phyloP scores from a whole-genome alignment of 2,888 invertebrate genomes.

The Lycia hirtaria region DNA sequence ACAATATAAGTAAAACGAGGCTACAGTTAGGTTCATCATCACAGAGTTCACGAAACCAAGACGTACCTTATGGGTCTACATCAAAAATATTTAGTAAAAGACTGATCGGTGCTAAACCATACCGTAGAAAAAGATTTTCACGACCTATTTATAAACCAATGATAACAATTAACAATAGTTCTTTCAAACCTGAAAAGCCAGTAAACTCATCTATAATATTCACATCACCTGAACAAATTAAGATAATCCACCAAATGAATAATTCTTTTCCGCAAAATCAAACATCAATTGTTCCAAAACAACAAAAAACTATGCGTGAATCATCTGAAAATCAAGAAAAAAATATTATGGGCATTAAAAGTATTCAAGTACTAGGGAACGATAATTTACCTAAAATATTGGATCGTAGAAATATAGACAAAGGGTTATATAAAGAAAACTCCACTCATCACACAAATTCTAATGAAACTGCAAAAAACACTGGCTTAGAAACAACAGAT shows the following conservation, averaged over 20 bases:
- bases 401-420: background rate
- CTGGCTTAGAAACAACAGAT: background rate
- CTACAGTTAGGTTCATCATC: background rate
- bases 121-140: background rate
- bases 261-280: background rate
- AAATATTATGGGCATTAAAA: background rate
- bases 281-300: background rate
- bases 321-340: background rate
- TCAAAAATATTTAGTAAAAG: background rate
- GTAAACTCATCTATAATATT: no score
- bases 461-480: background rate
- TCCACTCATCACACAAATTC: background rate
- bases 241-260: background rate
- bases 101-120: background rate
- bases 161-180: background rate
- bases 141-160: constrained; percentile 8
- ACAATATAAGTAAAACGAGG: background rate
- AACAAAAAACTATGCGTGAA: background rate
- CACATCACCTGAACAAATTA: background rate
- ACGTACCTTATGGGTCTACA: background rate
- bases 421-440: background rate
- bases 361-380: background rate
- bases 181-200: background rate
- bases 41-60: background rate
- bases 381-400: background rate